A percentile compares a stretch with the other conserved stretches of the same genome.
phyloP scores from a whole-genome alignment of 2,113 vertebrate species.

The Leptobrachium ailaonicum region DNA sequence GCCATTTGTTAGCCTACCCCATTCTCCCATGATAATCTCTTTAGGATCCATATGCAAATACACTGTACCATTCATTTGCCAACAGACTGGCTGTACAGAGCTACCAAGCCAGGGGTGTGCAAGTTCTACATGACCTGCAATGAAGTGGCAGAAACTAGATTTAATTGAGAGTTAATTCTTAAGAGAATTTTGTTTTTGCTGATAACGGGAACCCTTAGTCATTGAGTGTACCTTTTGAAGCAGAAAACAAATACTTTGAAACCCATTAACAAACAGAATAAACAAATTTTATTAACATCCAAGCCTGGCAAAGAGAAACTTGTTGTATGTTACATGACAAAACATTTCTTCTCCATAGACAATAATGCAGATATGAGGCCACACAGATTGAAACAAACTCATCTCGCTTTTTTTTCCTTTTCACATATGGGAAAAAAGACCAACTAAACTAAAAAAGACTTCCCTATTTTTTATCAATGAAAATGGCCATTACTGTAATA shows the following conservation, averaged over 20 bases:
- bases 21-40: too few relatives aligned
- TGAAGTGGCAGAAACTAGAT: not conserved
- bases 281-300: slow-evolving; percentile 75
- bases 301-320: slow-evolving; percentile 70
- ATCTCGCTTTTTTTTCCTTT: slow-evolving; percentile 68
- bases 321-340: slow-evolving; percentile 78
- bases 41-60: too few relatives aligned
- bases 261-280: slow-evolving; percentile 27
- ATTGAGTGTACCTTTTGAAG: not conserved
- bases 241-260: not conserved
- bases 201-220: not conserved
- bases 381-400: slow-evolving; percentile 75
- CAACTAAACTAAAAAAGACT: slow-evolving; percentile 72
- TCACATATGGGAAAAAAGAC: slow-evolving; percentile 70
- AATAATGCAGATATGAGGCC: slow-evolving; percentile 85
- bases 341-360: slow-evolving; percentile 81
- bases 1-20: too few relatives aligned
- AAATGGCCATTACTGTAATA: slow-evolving; percentile 80
- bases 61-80: too few relatives aligned
- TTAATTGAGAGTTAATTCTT: too few relatives aligned
- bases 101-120: too few relatives aligned
- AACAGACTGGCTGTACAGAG: too few relatives aligned
- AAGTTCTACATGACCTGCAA: too few relatives aligned
- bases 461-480: slow-evolving; percentile 71
- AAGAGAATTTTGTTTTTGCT: too few relatives aligned